Conservation (phyloP, 2,113 vertebrate species). For the Equus quagga region DNA sequence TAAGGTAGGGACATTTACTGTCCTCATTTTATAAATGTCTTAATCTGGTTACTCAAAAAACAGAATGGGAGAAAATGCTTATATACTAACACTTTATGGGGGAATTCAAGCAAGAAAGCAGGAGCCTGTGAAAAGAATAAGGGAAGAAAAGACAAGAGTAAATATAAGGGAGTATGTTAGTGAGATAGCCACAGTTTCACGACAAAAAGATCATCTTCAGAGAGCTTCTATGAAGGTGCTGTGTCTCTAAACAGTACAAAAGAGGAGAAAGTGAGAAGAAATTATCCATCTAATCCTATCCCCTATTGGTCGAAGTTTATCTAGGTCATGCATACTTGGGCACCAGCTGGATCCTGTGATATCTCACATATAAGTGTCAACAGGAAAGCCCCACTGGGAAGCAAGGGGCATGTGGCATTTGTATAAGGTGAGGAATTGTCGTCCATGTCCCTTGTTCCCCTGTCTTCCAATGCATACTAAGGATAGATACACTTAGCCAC, state of each 20-base stretch:
- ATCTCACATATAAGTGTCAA: neutral
- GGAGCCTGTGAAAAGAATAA: neutral
- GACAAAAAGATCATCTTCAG: neutral
- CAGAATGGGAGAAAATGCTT: neutral
- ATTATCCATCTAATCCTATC: neutral
- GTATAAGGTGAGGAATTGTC: neutral
- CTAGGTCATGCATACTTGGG: neutral
- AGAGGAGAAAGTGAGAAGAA: neutral
- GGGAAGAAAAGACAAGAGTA: neutral
- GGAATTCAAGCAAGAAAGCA: neutral
- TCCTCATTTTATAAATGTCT: neutral
- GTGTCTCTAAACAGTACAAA: neutral
- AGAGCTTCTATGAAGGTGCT: neutral
- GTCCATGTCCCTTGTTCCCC: neutral
- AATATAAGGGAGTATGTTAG: neutral
- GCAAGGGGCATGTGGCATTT: neutral
- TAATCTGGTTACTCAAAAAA: conserved; percentile 13
- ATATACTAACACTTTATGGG: neutral
- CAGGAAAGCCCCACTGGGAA: neutral
- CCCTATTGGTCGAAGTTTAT: neutral
- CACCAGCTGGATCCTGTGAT: neutral
- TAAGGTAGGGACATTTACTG: neutral
- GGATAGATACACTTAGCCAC: neutral
- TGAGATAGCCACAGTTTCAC: neutral
- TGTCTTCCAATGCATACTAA: neutral